These are phyloP conservation scores for Amblyjoppa proteus DNA, from an alignment of 2,888 invertebrate genomes.

Conservation along the genomic window DNA sequence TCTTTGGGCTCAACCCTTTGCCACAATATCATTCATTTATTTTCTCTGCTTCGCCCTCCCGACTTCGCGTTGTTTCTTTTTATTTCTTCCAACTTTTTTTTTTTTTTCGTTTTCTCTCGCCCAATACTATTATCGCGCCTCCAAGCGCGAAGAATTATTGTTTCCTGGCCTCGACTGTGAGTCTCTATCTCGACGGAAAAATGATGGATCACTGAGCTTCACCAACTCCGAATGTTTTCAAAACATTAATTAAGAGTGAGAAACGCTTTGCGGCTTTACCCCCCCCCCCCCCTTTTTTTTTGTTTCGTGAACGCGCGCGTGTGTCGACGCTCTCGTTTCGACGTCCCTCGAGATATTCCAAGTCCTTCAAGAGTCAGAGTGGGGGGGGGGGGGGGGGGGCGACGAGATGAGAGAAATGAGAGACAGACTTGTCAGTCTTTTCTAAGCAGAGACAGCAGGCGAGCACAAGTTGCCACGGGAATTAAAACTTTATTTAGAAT, in stretches of 20 bases:
- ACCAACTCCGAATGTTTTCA: slow-evolving; percentile 71
- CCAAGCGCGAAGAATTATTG: slow-evolving; percentile 68
- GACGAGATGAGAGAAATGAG: slow-evolving; percentile 48
- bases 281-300: slow-evolving; percentile 35
- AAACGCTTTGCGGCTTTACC: slow-evolving; percentile 64
- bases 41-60: slow-evolving; percentile 23
- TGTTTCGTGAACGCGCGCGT: slow-evolving; percentile 8
- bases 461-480: slow-evolving; percentile 50
- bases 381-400: too few species aligned
- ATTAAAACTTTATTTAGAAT: slow-evolving; percentile 70
- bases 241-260: slow-evolving; percentile 78
- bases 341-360: slow-evolving; percentile 29
- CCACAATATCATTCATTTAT: slow-evolving; percentile 63
- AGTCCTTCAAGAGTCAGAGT: not conserved
- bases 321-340: slow-evolving; percentile 46
- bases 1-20: slow-evolving; percentile 59
- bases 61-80: slow-evolving; percentile 4
- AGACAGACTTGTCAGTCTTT: slow-evolving; percentile 43
- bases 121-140: slow-evolving; percentile 63
- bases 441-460: slow-evolving; percentile 26
- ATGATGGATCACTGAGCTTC: slow-evolving; percentile 71
- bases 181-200: slow-evolving; percentile 57
- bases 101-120: not conserved
- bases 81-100: not conserved
- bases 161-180: slow-evolving; percentile 67